These are phyloP conservation scores for Sphyrna mokarran DNA, from an alignment of 2,113 vertebrate genomes.

Conservation along the genomic window DNA sequence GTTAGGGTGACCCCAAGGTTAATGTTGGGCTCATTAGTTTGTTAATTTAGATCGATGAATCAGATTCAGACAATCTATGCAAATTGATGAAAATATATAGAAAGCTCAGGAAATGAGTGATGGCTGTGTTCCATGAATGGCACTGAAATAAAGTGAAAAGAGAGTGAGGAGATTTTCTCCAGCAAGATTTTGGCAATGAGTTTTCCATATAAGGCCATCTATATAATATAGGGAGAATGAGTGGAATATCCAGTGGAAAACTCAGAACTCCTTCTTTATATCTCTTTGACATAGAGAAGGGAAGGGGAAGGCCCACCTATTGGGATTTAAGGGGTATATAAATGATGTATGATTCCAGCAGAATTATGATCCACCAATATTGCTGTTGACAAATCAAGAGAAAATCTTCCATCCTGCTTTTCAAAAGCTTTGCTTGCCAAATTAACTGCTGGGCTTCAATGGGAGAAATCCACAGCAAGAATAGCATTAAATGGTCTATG, in stretches of 20 bases:
- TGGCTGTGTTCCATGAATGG: background rate
- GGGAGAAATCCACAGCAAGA: background rate
- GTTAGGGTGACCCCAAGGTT: background rate
- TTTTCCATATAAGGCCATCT: background rate
- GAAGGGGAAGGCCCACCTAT: background rate
- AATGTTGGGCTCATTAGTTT: background rate
- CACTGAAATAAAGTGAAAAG: background rate
- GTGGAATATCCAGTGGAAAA: background rate
- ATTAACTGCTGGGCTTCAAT: background rate
- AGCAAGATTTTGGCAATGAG: background rate
- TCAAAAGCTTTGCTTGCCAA: background rate
- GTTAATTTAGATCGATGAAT: background rate
- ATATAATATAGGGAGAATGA: background rate
- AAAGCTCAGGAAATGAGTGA: background rate
- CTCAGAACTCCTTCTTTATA: background rate
- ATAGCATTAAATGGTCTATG: background rate
- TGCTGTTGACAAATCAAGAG: background rate
- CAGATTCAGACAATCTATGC: background rate
- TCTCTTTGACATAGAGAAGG: background rate
- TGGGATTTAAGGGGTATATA: background rate
- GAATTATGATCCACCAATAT: background rate
- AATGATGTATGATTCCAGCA: background rate
- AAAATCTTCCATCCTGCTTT: background rate
- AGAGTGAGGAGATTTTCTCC: background rate
- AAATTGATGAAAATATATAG: background rate